Evolutionary conservation across 2,113 vertebrate species (phyloP), one percentile per base, ranked within the genome.

Genomic region (Jacana jacana): DNA sequence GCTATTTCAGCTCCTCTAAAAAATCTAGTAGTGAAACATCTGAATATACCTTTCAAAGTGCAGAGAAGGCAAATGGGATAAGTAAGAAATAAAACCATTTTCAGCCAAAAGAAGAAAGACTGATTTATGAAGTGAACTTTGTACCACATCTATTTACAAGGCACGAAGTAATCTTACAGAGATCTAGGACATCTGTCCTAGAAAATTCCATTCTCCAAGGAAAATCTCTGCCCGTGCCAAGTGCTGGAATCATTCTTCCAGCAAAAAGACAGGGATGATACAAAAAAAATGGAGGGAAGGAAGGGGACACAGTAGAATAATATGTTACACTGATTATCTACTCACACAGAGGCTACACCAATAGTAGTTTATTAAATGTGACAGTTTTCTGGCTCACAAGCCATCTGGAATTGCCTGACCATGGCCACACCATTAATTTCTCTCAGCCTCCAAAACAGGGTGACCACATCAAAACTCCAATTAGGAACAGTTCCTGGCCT

Each of bases 171-270:
- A 89, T 77, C 79, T 65, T 81, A 48, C 27, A 65, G 69, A 86
- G 17, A 77, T 82, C 17, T 80, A 61, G 73, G 88, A 94, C 88
- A 77, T 95, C 80, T 95, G 86, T 91, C 72, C 88, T 60, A 93
- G 64, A 96, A 91, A 94, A 90, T 58, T 64, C 44, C 44, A 20
- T 52, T 75, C 73, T 87, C 73, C 70, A 48, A 86, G 66, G 65
- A 91, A 88, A 88, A 93, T 35, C 44, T 78, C 25, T 57, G 61
- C 18, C 55, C 91, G 42, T 60, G 35, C 35, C 65, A 93, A 93
- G 55, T 61, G 42, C 68, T 78, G 66, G 55, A 90, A 90, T 81
- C 17, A n/a, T 70, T 85, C 37, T 91, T 77, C 30, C 51, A 86
- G 35, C 10, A 86, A 71, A 94, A 81, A 63, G 17, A 39, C 30